These are phyloP conservation scores for Camponotus floridanus DNA, from an alignment of 1,140 invertebrate species.

Conservation along the genomic window DNA sequence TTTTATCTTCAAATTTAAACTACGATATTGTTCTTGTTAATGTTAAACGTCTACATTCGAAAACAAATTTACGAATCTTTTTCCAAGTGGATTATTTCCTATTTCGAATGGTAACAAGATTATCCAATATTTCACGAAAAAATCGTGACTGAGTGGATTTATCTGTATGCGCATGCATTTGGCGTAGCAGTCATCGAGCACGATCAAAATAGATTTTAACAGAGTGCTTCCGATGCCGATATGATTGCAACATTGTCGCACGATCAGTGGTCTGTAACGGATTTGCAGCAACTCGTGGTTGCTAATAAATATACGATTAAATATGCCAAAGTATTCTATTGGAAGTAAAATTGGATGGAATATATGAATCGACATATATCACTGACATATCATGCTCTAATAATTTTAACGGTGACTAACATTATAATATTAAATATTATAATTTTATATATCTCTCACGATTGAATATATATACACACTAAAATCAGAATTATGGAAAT, in stretches of 20 bases:
- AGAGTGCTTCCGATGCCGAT: slow-evolving; percentile 52
- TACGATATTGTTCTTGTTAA: slow-evolving; percentile 6
- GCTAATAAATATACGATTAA: slow-evolving; percentile 72
- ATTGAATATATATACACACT: background rate
- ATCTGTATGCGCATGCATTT: slow-evolving; percentile 29
- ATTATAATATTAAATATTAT: background rate
- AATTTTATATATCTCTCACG: background rate
- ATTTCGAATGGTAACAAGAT: slow-evolving; percentile 31
- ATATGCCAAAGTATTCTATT: slow-evolving; percentile 22
- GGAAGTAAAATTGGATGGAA: slow-evolving; percentile 33
- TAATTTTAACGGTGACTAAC: background rate
- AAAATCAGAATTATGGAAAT: background rate
- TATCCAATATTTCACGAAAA: slow-evolving; percentile 37
- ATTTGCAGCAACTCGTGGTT: slow-evolving; percentile 65
- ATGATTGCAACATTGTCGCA: slow-evolving; percentile 64
- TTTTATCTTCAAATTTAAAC: background rate
- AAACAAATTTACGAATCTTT: slow-evolving; percentile 30
- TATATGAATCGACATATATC: background rate
- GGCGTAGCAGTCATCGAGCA: slow-evolving; percentile 39
- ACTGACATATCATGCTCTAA: background rate
- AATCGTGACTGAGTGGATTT: slow-evolving; percentile 31
- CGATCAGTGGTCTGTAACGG: slow-evolving; percentile 65
- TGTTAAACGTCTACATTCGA: background rate
- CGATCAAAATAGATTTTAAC: slow-evolving; percentile 72
- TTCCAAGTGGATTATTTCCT: slow-evolving; percentile 19